phyloP scores from a whole-genome alignment of 2,797 vertebrate species.

The Thaleichthys pacificus region DNA sequence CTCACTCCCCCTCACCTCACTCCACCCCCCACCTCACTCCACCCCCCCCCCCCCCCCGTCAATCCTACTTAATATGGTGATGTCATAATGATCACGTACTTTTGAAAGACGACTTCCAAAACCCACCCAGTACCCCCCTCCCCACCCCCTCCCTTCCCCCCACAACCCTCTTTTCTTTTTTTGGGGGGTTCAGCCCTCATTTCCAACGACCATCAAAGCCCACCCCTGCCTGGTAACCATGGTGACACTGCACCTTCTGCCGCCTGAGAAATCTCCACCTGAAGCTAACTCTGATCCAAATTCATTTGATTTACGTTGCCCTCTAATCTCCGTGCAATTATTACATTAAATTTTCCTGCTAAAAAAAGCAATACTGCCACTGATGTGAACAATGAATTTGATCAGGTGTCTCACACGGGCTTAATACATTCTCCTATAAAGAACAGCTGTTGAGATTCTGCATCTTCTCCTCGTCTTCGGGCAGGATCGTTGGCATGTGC shows the following conservation, averaged over 20 bases:
- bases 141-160: too few relatives aligned
- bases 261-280: neutral
- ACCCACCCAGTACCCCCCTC: too few relatives aligned
- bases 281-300: neutral
- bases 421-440: conserved; percentile 48
- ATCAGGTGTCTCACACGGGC: conserved; percentile 42
- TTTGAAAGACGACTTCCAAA: conserved; percentile 1
- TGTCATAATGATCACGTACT: conserved; percentile 28
- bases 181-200: conserved; percentile 12
- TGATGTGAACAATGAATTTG: conserved; percentile 16
- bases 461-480: conserved; percentile 61
- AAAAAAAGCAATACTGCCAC: neutral
- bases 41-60: conserved; percentile 26
- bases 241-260: conserved; percentile 3
- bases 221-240: neutral
- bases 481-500: conserved; percentile 61
- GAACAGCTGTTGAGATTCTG: conserved; percentile 46
- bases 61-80: conserved; percentile 40
- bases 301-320: conserved; percentile 5
- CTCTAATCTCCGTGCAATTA: neutral
- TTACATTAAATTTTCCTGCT: neutral
- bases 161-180: neutral
- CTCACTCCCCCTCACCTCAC: too few relatives aligned
- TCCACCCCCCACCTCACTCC: too few relatives aligned
- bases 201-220: conserved; percentile 8